Base-by-base conservation (phyloP, 1,140 invertebrate species). In the Bombus ignitus region DNA sequence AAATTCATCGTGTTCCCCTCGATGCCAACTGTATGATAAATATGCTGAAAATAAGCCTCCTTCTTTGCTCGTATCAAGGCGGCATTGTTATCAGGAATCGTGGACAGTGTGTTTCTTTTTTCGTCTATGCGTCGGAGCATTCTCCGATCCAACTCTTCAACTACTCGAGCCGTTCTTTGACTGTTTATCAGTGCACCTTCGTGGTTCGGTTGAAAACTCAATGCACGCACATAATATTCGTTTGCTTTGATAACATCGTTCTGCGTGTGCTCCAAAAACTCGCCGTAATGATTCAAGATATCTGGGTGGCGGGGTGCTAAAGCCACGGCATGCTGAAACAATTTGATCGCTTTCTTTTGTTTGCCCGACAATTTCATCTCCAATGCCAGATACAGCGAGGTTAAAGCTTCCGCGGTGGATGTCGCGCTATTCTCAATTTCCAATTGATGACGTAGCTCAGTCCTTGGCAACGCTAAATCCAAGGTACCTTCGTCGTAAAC, bases 1-100 rank as follows among this genome's bases (percentile, higher is more conserved):
- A 99, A 95, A 47, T 98, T 98, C 97, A 99, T 98, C 2, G 99
- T 99, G 92, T 99, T 99, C 4, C 99, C 99, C 96, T 99, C 99
- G 87, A 99, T 99, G 57, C 98, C 99, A 80, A 99, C 98, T 5
- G 98, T 99, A 92, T 99, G 99, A 95, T 99, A 99, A 83, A 99
- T 98, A 94, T 99, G 98, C 92, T 98, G 97, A 93, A 98, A 99
- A 94, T 99, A 99, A 28, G 98, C 98, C 94, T 99, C 98, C 92
- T 98, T 98, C 92, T 99, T 99, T 3, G 98, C 97, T 89, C 98
- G 96, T 86, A 98, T 96, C 79, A 99, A 95, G 22, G 98, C 97
- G 6, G 97, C 96, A 94, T 97, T 97, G 62, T 96, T 96, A 87
- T 98, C 97, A 71, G 98, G 98, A 88, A 99, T 97, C 32, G 96